Percentiles rank a stretch among this genome's conserved stretches.
phyloP scores from a whole-genome alignment of 2,888 invertebrate genomes.

The Hypselothyrea guttata region DNA sequence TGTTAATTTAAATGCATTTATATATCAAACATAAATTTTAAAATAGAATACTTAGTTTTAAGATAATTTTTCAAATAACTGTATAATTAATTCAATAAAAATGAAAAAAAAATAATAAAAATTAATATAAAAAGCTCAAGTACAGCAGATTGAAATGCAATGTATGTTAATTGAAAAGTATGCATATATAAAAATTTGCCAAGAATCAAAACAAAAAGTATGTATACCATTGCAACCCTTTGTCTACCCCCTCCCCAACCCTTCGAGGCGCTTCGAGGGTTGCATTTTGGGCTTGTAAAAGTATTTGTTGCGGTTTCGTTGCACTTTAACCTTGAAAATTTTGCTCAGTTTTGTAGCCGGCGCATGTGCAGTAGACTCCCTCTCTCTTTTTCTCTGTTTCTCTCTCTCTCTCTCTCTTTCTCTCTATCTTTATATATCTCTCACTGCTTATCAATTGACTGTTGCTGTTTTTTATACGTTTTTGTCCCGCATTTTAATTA shows the following conservation, averaged over 20 bases:
- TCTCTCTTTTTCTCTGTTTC: not conserved
- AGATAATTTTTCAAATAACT: no score
- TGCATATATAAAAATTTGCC: no score
- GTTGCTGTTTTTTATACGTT: constrained; percentile 28
- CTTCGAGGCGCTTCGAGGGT: constrained; percentile 8
- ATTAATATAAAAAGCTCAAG: constrained; percentile 63
- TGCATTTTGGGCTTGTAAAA: constrained; percentile 24
- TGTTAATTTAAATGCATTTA: no score
- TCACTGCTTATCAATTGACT: constrained; percentile 44
- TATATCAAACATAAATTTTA: no score
- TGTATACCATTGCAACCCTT: constrained; percentile 1
- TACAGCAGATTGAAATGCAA: constrained; percentile 37
- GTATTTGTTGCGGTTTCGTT: constrained; percentile 79
- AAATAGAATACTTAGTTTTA: no score
- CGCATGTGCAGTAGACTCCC: constrained; percentile 57
- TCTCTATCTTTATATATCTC: not conserved
- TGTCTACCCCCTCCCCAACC: constrained; percentile 7
- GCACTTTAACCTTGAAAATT: constrained; percentile 83
- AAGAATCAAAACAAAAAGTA: constrained; percentile 1
- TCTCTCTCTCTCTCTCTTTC: constrained; percentile 3
- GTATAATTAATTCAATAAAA: no score
- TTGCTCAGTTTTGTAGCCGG: constrained; percentile 30
- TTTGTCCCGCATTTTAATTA: constrained; percentile 58
- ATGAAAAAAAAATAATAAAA: constrained; percentile 39
- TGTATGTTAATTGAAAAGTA: constrained; percentile 43